These are phyloP conservation scores for Lepus oiostolus DNA, from an alignment of 2,797 vertebrate genomes.

Conservation along the genomic window DNA sequence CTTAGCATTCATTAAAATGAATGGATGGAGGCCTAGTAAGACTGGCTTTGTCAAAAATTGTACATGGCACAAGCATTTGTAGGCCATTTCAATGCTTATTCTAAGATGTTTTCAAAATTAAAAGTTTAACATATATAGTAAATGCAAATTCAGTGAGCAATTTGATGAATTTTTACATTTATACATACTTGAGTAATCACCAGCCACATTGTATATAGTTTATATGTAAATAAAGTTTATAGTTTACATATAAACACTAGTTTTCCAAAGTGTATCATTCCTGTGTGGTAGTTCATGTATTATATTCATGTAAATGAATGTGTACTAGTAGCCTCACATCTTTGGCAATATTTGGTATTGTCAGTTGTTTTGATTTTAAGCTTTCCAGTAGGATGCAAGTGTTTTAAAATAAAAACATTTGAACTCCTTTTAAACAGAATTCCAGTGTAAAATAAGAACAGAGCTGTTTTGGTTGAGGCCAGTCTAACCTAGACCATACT, in stretches of 20 bases:
- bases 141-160: background rate
- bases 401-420: background rate
- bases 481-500: background rate
- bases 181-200: background rate
- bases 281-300: background rate
- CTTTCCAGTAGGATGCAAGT: background rate
- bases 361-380: slow-evolving; percentile 19
- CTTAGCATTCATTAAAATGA: background rate
- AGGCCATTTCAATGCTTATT: slow-evolving; percentile 25
- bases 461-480: background rate
- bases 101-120: background rate
- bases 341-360: background rate
- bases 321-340: background rate
- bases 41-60: slow-evolving; percentile 17
- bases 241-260: no score
- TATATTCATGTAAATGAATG: background rate
- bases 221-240: no score
- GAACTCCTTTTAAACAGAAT: slow-evolving; percentile 16
- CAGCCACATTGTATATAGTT: background rate
- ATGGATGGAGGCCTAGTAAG: background rate
- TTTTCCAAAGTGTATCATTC: background rate
- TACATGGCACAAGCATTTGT: background rate
- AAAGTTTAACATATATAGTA: background rate
- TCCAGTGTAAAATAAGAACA: slow-evolving; percentile 35
- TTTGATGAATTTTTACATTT: slow-evolving; percentile 12